Base-by-base conservation (phyloP, 1,140 invertebrate genomes). In the Drosophila arizonae region DNA sequence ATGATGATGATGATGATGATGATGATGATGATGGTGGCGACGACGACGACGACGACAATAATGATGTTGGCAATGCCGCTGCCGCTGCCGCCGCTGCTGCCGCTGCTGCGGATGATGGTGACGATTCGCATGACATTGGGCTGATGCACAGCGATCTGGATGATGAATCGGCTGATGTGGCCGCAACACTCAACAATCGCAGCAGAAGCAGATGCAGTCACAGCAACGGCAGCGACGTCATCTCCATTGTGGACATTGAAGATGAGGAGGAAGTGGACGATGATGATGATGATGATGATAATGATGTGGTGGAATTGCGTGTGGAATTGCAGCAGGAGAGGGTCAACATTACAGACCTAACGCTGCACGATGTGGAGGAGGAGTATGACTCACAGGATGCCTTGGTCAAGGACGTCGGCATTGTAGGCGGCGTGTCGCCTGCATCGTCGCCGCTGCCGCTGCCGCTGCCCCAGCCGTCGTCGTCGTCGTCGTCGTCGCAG, bases 171-270 rank as follows among this genome's bases (percentile, higher is more conserved):
- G n/a, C 17, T 13, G 43, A 17, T 9, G 26, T 43, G 30, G 11
- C 24, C 39, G 15, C 8, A 26, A 21, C 15, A 10, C 36, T 11
- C 3, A 10, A 39, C 3, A 36, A 36, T 36, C 33, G 11, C n/a
- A 57, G 26, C 33, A 54, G 43, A 36, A 64, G 13, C 17, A 56
- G 21, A 33, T 43, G 11, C 0, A 62, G 30, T 45, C 28, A 17
- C n/a, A 77, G 75, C 58, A 72, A 66, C 68, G 58, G 45, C 26
- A 87, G 74, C 52, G 84, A 84, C 70, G 55, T 88, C 17, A 88
- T 84, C 17, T 88, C 80, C 15, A 88, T 87, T 24, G 84, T 88
- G 17, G 84, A 87, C 50, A 84, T 88, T 15, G 85, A 79, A 36
- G 75, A 86, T n/a, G 81, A 81, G 26, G 63, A 64, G 30, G 52